phyloP scores from a whole-genome alignment of 2,888 invertebrate species.

The Ceriagrion tenellum region DNA sequence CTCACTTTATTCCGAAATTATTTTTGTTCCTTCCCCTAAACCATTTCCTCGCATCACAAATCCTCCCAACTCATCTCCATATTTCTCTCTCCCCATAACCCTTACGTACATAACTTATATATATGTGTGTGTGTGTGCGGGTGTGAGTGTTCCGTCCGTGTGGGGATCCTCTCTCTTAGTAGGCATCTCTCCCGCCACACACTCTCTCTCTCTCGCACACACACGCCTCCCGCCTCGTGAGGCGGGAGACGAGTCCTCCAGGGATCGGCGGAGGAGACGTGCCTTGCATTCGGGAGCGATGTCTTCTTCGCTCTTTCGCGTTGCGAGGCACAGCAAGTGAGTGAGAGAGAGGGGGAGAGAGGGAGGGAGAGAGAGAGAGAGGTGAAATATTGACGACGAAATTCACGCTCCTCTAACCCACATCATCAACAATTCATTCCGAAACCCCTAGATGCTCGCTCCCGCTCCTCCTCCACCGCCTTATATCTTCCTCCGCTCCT shows the following conservation, averaged over 20 bases:
- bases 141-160: not conserved
- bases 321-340: not conserved
- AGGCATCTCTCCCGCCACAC: not conserved
- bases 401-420: slow-evolving; percentile 57
- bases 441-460: not conserved
- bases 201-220: not conserved
- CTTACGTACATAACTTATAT: not conserved
- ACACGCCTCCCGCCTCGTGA: not conserved
- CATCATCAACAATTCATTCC: slow-evolving; percentile 64
- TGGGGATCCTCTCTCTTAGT: not conserved
- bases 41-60: not conserved
- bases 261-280: slow-evolving; percentile 17
- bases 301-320: slow-evolving; percentile 33
- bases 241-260: not conserved
- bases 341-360: too few species aligned
- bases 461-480: not conserved
- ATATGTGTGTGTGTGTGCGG: not conserved
- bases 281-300: slow-evolving; percentile 62
- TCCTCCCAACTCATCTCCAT: slow-evolving; percentile 19
- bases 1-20: slow-evolving; percentile 46
- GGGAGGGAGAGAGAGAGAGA: too few species aligned
- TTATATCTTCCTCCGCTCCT: not conserved
- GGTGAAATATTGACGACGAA: slow-evolving; percentile 61
- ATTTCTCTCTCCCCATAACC: not conserved
- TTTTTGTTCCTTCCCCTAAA: slow-evolving; percentile 20